Evolutionary conservation across 35 echinoderm and acorn worm species (phyloP).

Genomic region (Diadema setosum): DNA sequence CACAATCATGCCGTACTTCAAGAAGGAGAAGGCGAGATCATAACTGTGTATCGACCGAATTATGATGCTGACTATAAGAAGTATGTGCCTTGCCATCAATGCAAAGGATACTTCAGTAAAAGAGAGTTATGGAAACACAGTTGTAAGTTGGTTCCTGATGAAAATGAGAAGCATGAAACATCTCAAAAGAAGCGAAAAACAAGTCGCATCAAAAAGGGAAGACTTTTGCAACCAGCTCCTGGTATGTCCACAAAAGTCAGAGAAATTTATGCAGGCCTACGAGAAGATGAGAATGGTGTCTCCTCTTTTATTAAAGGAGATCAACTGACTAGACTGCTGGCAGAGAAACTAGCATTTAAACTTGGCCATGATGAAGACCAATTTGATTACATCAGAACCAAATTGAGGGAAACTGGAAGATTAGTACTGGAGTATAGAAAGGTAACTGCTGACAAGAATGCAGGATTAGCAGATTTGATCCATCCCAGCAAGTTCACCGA

Average conservation of each 20-base stretch:
- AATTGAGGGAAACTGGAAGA: conserved; percentile 55
- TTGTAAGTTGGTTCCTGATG: conserved; percentile 44
- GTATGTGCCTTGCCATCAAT: conserved; percentile 71
- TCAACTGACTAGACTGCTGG: conserved; percentile 7
- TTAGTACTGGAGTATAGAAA: conserved; percentile 37
- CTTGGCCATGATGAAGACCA: conserved; percentile 57
- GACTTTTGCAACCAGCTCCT: not conserved
- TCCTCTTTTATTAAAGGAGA: conserved; percentile 41
- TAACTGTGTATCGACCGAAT: conserved; percentile 74
- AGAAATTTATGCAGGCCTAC: conserved; percentile 28
- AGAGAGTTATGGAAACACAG: conserved; percentile 73
- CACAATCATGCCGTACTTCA: conserved; percentile 54
- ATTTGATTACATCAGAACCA: conserved; percentile 48
- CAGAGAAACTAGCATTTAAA: conserved; percentile 57
- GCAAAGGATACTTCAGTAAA: conserved; percentile 72
- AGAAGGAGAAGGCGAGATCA: conserved; percentile 36
- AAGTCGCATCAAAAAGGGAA: not conserved
- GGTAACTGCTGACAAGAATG: not conserved
- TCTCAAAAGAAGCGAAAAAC: conserved; percentile 23
- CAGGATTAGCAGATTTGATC: conserved; percentile 46
- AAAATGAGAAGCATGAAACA: conserved; percentile 19
- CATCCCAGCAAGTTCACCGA: conserved; percentile 25
- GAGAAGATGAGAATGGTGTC: conserved; percentile 54
- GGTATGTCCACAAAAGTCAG: conserved; percentile 9
- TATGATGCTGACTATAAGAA: conserved; percentile 57